Evolutionary conservation across 2,113 vertebrate species (phyloP), one percentile per base, ranked within the genome.

Genomic region (Urocitellus parryii): DNA sequence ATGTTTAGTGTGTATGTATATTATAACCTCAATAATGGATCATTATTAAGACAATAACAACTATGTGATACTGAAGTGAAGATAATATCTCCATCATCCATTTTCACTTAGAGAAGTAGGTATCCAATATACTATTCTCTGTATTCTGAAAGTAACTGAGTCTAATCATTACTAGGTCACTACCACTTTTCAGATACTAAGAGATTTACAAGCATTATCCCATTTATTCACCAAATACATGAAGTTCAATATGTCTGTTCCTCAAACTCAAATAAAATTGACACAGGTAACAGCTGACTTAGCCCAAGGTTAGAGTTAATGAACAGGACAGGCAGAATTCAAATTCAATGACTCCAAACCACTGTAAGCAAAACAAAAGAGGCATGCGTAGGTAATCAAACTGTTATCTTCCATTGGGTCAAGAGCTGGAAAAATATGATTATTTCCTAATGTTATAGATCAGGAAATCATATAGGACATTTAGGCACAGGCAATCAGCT

Each of bases 211-310:
- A 48, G 24, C 4, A 82, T 85, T 78, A 88, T 37, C 18, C 84
- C 72, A 95, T 77, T 45, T 82, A 90, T 79, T 61, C 39, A 96
- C 78, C 17, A 68, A 89, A 86, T 86, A 14, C 25, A 95, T 68
- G 29, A 63, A 53, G 9, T 67, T 94, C 70, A 96, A 32, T 78
- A 91, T 67, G 37, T 2, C 34, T 27, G 79, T 87, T 92, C 87
- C 56, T 87, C 53, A 94, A 95, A 73, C 65, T 87, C 53, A 94
- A 95, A 73, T 70, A 51, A 92, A 96, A 92, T 58, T 72, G 45
- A 53, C 27, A 93, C 34, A 93, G 51, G 8, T 85, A 72, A 65
- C 17, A 77, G 24, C 45, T 83, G n/a, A 87, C 20, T 9, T 91
- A 22, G 48, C 32, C 72, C 16, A 86, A 87, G 24, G 20, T 68